Conservation (phyloP, 2,113 vertebrate genomes). For the Hippocampus mohnikei region DNA sequence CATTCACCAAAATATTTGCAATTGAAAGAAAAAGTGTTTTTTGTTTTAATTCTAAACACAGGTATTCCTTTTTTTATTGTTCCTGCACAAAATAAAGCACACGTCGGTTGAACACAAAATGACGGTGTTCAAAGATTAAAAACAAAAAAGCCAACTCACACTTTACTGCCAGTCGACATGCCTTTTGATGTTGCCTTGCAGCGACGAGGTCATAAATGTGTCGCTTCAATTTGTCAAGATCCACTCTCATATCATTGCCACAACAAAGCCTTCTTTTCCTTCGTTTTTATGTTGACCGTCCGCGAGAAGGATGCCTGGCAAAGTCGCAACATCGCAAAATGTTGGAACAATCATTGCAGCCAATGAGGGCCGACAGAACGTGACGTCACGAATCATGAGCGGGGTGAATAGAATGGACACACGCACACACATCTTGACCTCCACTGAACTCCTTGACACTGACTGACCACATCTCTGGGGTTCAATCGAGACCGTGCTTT, state of each 20-base stretch:
- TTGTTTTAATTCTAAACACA: no score
- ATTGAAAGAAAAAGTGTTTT: no score
- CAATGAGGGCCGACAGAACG: no score
- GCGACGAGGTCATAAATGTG: not conserved
- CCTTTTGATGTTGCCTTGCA: not conserved
- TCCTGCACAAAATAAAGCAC: not conserved
- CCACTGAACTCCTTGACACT: no score
- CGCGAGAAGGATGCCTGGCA: not conserved
- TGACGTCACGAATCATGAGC: no score
- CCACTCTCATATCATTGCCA: not conserved
- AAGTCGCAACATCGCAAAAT: not conserved
- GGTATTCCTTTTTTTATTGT: slow-evolving; percentile 1
- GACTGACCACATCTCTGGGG: no score
- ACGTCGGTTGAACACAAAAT: not conserved
- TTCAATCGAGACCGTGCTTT: no score
- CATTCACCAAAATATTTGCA: no score
- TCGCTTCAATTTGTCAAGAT: not conserved
- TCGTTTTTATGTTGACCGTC: not conserved
- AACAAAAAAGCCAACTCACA: not conserved
- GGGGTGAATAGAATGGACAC: no score
- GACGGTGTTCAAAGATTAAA: not conserved
- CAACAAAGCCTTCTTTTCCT: not conserved
- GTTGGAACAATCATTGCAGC: no score
- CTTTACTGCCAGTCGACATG: not conserved
- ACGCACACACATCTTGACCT: no score